Percentiles rank a stretch among this genome's conserved stretches.
Conservation (phyloP, 2,113 vertebrate genomes). For the Tretioscincus oriximinensis region DNA sequence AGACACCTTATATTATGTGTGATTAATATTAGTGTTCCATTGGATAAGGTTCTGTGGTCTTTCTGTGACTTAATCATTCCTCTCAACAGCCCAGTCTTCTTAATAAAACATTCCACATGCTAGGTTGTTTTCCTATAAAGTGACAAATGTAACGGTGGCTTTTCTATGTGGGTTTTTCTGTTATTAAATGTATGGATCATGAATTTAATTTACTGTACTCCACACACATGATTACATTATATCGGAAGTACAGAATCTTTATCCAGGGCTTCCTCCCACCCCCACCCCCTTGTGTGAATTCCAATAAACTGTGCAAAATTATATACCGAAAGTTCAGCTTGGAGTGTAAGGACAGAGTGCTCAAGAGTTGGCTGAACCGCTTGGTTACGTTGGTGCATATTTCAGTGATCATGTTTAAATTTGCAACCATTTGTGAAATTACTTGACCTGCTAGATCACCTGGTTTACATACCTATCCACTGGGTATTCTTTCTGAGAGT, state of each 20-base stretch:
- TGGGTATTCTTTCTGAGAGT: slow-evolving; percentile 23
- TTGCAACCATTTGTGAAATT: slow-evolving; percentile 19
- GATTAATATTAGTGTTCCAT: slow-evolving; percentile 81
- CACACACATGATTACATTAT: slow-evolving; percentile 33
- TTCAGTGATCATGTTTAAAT: slow-evolving; percentile 50
- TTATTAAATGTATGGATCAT: slow-evolving; percentile 61
- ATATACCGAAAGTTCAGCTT: slow-evolving; percentile 40
- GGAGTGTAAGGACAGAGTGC: slow-evolving; percentile 27
- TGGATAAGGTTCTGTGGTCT: slow-evolving; percentile 76
- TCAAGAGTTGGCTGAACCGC: slow-evolving; percentile 17
- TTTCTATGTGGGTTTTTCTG: slow-evolving; percentile 66
- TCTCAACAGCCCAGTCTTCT: slow-evolving; percentile 74
- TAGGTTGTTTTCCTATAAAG: slow-evolving; percentile 64
- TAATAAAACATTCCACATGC: slow-evolving; percentile 76
- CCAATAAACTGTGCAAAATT: slow-evolving; percentile 11
- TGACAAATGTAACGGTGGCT: slow-evolving; percentile 74
- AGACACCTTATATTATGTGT: slow-evolving; percentile 84
- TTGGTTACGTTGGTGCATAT: slow-evolving; percentile 39
- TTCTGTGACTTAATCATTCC: slow-evolving; percentile 83
- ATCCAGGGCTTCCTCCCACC: slow-evolving; percentile 8
- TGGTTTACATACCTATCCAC: not conserved
- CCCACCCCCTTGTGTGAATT: slow-evolving; percentile 19
- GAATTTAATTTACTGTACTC: slow-evolving; percentile 65
- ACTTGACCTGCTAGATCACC: slow-evolving; percentile 16
- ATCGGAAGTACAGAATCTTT: slow-evolving; percentile 25